Conservation (phyloP, 2,888 invertebrate genomes). For the Papilio protenor region DNA sequence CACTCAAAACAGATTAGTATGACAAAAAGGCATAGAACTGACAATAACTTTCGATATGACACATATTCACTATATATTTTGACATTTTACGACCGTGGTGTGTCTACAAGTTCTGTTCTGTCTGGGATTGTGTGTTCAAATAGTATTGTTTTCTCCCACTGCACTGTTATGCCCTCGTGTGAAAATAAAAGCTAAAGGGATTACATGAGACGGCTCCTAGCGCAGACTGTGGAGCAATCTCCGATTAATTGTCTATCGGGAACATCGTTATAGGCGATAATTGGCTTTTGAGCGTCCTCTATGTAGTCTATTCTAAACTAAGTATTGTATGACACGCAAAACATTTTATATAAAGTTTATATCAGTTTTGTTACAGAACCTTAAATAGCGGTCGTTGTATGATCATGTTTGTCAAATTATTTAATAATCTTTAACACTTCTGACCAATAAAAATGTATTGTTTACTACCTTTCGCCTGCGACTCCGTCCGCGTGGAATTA, state of each 20-base stretch:
- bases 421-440: too few relatives aligned
- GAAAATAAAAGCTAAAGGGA: conserved; percentile 27
- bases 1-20: background rate
- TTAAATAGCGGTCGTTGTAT: too few relatives aligned
- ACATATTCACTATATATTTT: too few relatives aligned
- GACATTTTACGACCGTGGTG: background rate
- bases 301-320: background rate
- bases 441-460: too few relatives aligned
- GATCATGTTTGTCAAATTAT: too few relatives aligned
- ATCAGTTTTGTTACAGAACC: too few relatives aligned
- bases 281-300: conserved; percentile 5
- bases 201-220: conserved; percentile 35
- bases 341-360: background rate
- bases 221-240: conserved; percentile 28
- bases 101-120: background rate
- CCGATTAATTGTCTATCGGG: conserved; percentile 30
- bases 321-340: background rate
- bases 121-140: background rate
- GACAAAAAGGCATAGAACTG: background rate
- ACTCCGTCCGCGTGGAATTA: too few relatives aligned
- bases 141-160: background rate
- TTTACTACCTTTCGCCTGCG: too few relatives aligned
- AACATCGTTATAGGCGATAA: conserved; percentile 26
- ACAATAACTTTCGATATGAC: background rate
- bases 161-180: background rate